Evolutionary conservation across 2,113 vertebrate genomes (phyloP), one percentile per base, ranked within the genome.

Genomic region (Condylura cristata): DNA sequence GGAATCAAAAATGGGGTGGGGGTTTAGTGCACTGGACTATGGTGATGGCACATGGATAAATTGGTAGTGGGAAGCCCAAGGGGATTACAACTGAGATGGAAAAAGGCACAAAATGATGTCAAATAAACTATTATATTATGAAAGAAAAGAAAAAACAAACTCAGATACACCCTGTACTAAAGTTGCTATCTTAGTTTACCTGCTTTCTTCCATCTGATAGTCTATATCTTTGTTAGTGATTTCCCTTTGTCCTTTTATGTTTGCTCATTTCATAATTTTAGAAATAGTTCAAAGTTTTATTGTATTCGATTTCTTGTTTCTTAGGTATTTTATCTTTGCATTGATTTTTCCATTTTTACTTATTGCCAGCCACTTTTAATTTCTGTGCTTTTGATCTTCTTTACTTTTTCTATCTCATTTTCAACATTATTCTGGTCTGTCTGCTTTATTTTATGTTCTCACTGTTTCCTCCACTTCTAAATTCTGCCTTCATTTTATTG

Each of bases 401-500:
- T 76, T 26, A 51, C 6, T 71, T 86, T 63, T 80, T 84, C 76
- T 37, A 4, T 60, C 44, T 78, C 30, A 26, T 83, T 81, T 53
- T 41, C 53, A 65, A 7, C n/a, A 41, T 18, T 41, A 4, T 39
- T 79, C 20, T 18, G 11, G 6, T 61, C 18, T 66, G 48, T 92
- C n/a, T 58, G 71, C 26, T 16, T 68, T 48, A 22, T 34, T 8
- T 72, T 37, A 65, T 48, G 46, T 72, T 61, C 78, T 60, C 53
- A 61, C 39, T 58, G 34, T 51, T 58, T 39, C 58, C 51, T 60
- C 39, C 81, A 37, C 82, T 84, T 89, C 87, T 44, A 80, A 84
- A 37, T 72, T 16, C 88, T 96, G 80, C 93, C 79, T 63, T 83
- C 48, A 14, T 92, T 75, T 72, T 76, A n/a, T 53, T 72, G 89